phyloP scores from a whole-genome alignment of 2,113 vertebrate genomes.

The Austrofundulus limnaeus region DNA sequence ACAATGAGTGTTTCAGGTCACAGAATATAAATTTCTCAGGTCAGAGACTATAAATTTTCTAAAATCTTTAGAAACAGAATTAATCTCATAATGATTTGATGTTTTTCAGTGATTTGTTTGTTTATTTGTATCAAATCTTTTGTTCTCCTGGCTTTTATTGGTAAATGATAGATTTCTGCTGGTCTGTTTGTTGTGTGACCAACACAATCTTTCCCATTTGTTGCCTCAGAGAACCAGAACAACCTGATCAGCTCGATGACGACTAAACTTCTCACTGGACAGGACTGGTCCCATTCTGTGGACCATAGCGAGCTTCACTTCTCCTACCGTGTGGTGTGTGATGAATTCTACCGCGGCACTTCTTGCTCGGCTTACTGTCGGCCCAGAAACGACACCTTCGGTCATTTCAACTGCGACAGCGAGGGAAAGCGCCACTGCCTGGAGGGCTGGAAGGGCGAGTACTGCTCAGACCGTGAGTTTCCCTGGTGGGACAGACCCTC shows the following conservation, averaged over 20 bases:
- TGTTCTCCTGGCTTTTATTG: too few species aligned
- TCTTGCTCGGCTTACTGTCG: slow-evolving; percentile 85
- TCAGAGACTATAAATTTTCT: too few species aligned
- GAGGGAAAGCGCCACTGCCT: slow-evolving; percentile 72
- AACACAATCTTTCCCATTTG: too few species aligned
- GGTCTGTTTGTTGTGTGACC: too few species aligned
- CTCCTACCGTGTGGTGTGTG: slow-evolving; percentile 86
- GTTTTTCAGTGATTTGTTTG: too few species aligned
- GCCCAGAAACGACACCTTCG: slow-evolving; percentile 81
- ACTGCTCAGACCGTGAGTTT: slow-evolving; percentile 80
- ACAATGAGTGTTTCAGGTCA: too few species aligned
- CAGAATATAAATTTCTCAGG: too few species aligned
- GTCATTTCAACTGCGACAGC: slow-evolving; percentile 80
- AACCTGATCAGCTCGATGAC: slow-evolving; percentile 84
- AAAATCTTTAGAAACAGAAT: too few species aligned
- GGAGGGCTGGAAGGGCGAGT: slow-evolving; percentile 81
- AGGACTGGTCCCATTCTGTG: slow-evolving; percentile 83
- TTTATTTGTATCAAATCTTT: too few species aligned
- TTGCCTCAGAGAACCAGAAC: slow-evolving; percentile 76
- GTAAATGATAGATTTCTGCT: too few species aligned
- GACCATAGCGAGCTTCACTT: slow-evolving; percentile 83
- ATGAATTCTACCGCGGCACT: slow-evolving; percentile 81
- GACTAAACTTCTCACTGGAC: slow-evolving; percentile 73
- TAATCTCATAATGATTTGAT: too few species aligned
- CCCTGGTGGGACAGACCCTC: too few species aligned